A percentile compares a stretch with the other conserved stretches of the same genome.
Conservation (phyloP, 1,140 invertebrate genomes). For the Drosophila bipectinata region DNA sequence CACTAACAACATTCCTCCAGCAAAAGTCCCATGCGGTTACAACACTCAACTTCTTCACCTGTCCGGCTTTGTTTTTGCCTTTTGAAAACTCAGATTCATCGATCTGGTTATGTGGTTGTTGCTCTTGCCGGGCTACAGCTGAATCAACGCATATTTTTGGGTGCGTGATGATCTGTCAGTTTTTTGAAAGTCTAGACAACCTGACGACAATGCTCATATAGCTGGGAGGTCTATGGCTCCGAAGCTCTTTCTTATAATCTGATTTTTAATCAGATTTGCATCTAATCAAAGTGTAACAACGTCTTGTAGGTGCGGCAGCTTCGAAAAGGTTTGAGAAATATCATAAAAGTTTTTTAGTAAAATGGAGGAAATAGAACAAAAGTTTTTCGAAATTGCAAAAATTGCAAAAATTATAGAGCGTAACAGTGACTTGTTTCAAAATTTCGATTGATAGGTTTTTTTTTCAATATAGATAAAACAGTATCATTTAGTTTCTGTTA, state of each 20-base stretch:
- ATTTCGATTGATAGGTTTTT: not conserved
- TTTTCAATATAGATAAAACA: not conserved
- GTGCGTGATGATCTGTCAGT: constrained; percentile 42
- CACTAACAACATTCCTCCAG: constrained; percentile 37
- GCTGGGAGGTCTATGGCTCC: constrained; percentile 17
- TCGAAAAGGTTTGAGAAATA: constrained; percentile 5
- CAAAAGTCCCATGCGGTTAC: constrained; percentile 53
- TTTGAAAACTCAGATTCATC: not conserved
- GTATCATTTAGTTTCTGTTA: too few relatives aligned
- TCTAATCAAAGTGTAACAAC: constrained; percentile 30
- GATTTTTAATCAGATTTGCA: constrained; percentile 26
- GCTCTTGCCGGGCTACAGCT: constrained; percentile 25
- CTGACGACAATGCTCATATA: constrained; percentile 35
- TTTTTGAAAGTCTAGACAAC: constrained; percentile 66
- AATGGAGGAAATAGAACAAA: too few relatives aligned
- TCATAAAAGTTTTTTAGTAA: not conserved
- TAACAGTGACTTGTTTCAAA: not conserved
- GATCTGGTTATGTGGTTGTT: constrained; percentile 2
- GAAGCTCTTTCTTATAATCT: not conserved
- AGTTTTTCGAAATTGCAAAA: not conserved
- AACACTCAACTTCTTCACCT: constrained; percentile 43
- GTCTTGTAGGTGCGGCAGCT: not conserved
- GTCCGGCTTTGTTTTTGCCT: constrained; percentile 7
- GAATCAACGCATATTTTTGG: constrained; percentile 70
- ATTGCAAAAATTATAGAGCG: not conserved